These are phyloP conservation scores for Hyperoplus lanceolatus DNA, from an alignment of 2,797 vertebrate genomes.

Conservation along the genomic window DNA sequence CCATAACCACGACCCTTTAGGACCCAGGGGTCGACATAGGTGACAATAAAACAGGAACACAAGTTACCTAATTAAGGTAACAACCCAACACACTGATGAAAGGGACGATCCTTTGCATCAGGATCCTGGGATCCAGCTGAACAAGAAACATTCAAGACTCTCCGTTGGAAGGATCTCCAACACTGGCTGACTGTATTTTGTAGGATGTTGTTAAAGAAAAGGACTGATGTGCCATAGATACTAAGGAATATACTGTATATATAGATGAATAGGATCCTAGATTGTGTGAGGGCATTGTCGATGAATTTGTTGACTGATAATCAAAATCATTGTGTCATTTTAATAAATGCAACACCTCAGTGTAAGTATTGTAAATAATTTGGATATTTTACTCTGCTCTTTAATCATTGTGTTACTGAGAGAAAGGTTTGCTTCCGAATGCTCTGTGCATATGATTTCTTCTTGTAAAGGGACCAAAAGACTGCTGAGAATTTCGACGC, in stretches of 20 bases:
- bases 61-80: neutral
- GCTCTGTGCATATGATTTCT: neutral
- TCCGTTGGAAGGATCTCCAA: neutral
- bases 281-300: neutral
- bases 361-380: slow-evolving; percentile 28
- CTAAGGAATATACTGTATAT: neutral
- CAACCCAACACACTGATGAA: slow-evolving; percentile 2
- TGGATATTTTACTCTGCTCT: slow-evolving; percentile 4
- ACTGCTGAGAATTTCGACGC: neutral
- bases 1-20: slow-evolving; percentile 61
- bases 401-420: neutral
- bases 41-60: slow-evolving; percentile 6
- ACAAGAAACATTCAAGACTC: slow-evolving; percentile 2
- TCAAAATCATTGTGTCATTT: neutral
- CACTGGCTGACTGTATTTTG: neutral
- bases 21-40: slow-evolving; percentile 26
- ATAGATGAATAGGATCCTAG: neutral
- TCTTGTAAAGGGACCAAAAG: slow-evolving; percentile 14
- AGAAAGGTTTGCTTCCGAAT: neutral
- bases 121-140: slow-evolving; percentile 9
- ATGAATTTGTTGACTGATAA: neutral
- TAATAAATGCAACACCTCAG: neutral
- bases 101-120: neutral
- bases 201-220: slow-evolving; percentile 1
- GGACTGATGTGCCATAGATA: neutral